Evolutionary conservation across 1,140 invertebrate species (phyloP).

Genomic region (Brachionus plicatilis): DNA sequence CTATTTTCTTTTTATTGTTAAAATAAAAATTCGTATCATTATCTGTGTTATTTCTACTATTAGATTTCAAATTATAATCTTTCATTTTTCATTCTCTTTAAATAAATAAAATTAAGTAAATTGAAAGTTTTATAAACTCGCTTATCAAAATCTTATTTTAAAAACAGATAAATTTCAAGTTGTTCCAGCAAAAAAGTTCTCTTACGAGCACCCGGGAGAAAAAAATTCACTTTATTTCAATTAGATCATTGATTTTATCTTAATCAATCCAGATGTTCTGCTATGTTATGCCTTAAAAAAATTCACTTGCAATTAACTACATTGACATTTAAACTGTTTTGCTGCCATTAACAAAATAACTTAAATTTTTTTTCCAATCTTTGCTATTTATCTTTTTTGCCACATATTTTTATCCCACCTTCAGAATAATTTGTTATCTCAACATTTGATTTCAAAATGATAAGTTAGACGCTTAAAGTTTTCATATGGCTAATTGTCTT

Average conservation of each 20-base stretch:
- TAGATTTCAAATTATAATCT: slow-evolving; percentile 6
- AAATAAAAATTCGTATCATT: background rate
- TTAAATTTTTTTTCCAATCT: background rate
- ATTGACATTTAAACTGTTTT: background rate
- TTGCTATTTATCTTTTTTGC: background rate
- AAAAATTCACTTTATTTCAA: background rate
- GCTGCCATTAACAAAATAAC: background rate
- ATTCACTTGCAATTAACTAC: background rate
- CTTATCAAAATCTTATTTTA: background rate
- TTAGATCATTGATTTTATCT: background rate
- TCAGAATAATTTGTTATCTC: background rate
- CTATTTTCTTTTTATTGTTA: background rate
- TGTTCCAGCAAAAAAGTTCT: background rate
- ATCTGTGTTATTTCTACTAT: slow-evolving; percentile 24
- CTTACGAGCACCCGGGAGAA: background rate
- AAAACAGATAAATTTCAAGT: background rate
- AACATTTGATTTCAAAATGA: background rate
- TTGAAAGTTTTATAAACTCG: background rate
- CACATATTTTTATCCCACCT: background rate
- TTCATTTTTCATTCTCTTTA: background rate
- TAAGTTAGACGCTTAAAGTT: background rate
- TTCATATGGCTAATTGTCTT: background rate
- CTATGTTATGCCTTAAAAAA: background rate
- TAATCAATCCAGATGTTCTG: background rate
- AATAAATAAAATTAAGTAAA: background rate